Conservation (phyloP, 2,113 vertebrate genomes). For the Scartelaos histophorus region DNA sequence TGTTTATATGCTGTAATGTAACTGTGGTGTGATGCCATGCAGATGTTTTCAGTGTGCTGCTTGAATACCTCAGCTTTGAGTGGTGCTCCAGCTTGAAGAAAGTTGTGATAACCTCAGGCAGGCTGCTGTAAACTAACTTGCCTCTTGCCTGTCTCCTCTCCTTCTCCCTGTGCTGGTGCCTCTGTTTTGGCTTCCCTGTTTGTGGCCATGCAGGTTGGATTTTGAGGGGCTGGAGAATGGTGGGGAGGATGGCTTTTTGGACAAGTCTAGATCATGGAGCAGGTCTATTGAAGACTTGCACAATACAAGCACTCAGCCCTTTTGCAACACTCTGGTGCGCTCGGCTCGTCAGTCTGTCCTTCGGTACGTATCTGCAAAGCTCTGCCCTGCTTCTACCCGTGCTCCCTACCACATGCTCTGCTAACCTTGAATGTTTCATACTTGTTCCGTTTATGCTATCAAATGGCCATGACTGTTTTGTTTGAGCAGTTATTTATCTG, state of each 20-base stretch:
- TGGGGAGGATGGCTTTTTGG: slow-evolving; percentile 87
- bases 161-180: slow-evolving; percentile 25
- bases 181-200: slow-evolving; percentile 60
- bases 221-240: slow-evolving; percentile 92
- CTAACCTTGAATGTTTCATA: slow-evolving; percentile 47
- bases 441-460: slow-evolving; percentile 42
- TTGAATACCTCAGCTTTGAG: slow-evolving; percentile 32
- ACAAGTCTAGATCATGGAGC: slow-evolving; percentile 92
- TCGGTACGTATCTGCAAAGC: slow-evolving; percentile 85
- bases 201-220: slow-evolving; percentile 86
- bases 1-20: slow-evolving; percentile 48
- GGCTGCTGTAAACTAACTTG: slow-evolving; percentile 59
- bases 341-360: slow-evolving; percentile 92
- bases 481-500: slow-evolving; percentile 16
- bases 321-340: slow-evolving; percentile 92
- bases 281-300: slow-evolving; percentile 98
- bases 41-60: slow-evolving; percentile 27
- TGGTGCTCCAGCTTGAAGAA: slow-evolving; percentile 60
- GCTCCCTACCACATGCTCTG: slow-evolving; percentile 38
- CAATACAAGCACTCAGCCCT: slow-evolving; percentile 83
- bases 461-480: slow-evolving; percentile 5
- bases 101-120: slow-evolving; percentile 64
- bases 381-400: slow-evolving; percentile 33
- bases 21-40: slow-evolving; percentile 36
- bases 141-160: slow-evolving; percentile 41